Evolutionary conservation across 2,113 vertebrate genomes (phyloP).

Genomic region (Toxotes chatareus): DNA sequence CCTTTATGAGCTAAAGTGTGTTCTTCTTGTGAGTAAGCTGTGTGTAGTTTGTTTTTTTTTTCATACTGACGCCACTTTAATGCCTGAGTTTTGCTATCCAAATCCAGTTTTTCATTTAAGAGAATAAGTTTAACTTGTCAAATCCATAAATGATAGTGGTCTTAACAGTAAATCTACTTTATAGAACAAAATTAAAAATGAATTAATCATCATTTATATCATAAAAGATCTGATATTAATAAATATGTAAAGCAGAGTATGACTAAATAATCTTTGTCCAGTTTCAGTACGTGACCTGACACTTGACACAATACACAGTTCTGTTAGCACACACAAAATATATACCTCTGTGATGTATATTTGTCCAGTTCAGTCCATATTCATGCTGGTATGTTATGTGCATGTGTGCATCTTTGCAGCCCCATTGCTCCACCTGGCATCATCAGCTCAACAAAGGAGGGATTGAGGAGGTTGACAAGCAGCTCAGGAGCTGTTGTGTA

Average conservation of each 20-base stretch:
- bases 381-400: background rate
- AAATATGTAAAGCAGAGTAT: too few species aligned
- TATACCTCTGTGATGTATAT: background rate
- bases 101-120: background rate
- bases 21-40: background rate
- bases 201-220: too few species aligned
- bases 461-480: slow-evolving; percentile 38
- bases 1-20: background rate
- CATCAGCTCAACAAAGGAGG: slow-evolving; percentile 37
- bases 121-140: background rate
- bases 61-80: background rate
- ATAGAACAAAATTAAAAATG: too few species aligned
- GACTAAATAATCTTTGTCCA: too few species aligned
- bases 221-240: too few species aligned
- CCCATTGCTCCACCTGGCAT: slow-evolving; percentile 16
- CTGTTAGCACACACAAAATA: too few species aligned
- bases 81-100: background rate
- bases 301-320: background rate
- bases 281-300: background rate
- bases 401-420: background rate
- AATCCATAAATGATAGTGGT: background rate
- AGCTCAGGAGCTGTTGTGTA: slow-evolving; percentile 60
- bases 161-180: too few species aligned
- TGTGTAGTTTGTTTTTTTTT: background rate
- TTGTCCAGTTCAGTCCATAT: background rate